Evolutionary conservation across 1,140 invertebrate genomes (phyloP).

Genomic region (Drosophila lini): DNA sequence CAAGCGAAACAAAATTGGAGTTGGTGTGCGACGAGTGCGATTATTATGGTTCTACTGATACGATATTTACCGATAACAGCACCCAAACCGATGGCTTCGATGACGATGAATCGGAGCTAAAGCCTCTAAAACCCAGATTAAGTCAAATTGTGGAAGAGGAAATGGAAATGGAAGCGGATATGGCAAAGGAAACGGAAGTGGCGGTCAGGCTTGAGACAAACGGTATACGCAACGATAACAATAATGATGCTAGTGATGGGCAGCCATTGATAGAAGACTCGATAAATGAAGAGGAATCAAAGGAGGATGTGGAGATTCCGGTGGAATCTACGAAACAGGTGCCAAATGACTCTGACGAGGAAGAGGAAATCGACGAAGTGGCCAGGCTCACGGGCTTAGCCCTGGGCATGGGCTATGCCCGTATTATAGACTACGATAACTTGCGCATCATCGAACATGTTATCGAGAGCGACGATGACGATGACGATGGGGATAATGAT

Average conservation of each 20-base stretch:
- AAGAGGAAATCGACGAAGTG: constrained; percentile 46
- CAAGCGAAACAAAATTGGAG: constrained; percentile 44
- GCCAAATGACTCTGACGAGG: constrained; percentile 14
- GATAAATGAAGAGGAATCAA: constrained; percentile 3
- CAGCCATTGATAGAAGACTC: not conserved
- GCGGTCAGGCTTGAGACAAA: constrained; percentile 26
- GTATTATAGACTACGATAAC: constrained; percentile 80
- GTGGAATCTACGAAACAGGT: not conserved
- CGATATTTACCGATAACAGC: constrained; percentile 72
- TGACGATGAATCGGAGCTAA: constrained; percentile 30
- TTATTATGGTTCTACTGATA: constrained; percentile 44
- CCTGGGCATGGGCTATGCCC: constrained; percentile 66
- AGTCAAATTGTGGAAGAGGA: constrained; percentile 60
- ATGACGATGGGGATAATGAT: not conserved
- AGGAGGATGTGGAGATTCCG: not conserved
- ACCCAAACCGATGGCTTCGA: constrained; percentile 63
- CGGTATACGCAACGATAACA: constrained; percentile 43
- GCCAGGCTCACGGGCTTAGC: constrained; percentile 49
- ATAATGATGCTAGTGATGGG: constrained; percentile 31
- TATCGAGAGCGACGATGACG: constrained; percentile 72
- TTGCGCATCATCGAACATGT: constrained; percentile 79
- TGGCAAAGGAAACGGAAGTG: constrained; percentile 11
- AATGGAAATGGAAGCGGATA: constrained; percentile 20
- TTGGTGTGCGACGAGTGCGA: constrained; percentile 66
- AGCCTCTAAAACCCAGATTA: constrained; percentile 35